Percentiles rank a stretch among this genome's conserved stretches.
Conservation (phyloP, 2,797 vertebrate genomes). For the Merluccius polli region DNA sequence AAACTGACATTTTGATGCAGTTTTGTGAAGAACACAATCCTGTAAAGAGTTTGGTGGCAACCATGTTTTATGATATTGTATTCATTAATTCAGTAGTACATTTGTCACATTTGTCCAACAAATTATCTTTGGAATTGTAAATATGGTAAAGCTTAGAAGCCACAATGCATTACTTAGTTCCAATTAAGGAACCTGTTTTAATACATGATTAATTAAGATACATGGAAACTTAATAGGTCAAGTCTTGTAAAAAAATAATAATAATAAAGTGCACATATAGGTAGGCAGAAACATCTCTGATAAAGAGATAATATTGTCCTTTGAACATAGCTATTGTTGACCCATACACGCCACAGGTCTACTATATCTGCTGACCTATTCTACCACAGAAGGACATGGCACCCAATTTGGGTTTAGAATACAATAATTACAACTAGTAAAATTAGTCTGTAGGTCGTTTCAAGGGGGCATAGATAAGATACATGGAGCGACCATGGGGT, state of each 20-base stretch:
- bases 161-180: neutral
- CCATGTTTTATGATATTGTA: too few relatives aligned
- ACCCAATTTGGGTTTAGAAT: neutral
- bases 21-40: too few relatives aligned
- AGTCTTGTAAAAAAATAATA: neutral
- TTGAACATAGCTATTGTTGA: neutral
- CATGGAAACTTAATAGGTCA: neutral
- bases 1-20: neutral
- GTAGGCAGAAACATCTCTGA: neutral
- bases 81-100: too few relatives aligned
- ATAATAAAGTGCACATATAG: too few relatives aligned
- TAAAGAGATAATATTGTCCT: neutral
- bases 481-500: conserved; percentile 25
- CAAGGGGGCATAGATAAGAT: conserved; percentile 19
- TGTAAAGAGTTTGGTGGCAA: too few relatives aligned
- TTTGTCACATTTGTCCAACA: neutral
- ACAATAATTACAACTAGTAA: conserved; percentile 5
- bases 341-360: neutral
- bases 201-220: neutral
- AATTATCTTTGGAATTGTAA: neutral
- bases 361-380: neutral
- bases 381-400: neutral
- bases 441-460: neutral
- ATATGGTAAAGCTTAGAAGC: neutral
- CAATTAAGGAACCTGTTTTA: neutral